Conservation (phyloP, 2,888 invertebrate genomes). For the Pinctada fucata region DNA sequence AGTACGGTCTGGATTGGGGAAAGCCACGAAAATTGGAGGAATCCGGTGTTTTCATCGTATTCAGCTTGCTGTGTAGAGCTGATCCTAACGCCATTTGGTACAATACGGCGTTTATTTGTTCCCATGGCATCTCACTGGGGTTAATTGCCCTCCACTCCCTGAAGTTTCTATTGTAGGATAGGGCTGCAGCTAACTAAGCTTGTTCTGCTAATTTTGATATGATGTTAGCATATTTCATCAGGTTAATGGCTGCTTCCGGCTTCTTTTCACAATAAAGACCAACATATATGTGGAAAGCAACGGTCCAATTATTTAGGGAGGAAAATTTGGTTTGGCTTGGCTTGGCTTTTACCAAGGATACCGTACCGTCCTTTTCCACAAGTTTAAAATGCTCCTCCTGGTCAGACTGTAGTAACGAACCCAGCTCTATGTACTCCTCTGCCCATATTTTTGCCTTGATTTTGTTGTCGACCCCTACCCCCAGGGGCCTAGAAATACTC, state of each 20-base stretch:
- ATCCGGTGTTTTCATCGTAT: too few relatives aligned
- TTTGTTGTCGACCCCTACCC: constrained; percentile 3
- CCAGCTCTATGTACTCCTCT: constrained; percentile 20
- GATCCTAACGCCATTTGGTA: neutral
- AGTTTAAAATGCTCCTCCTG: neutral
- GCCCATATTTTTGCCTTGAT: constrained; percentile 23
- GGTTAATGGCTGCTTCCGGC: neutral
- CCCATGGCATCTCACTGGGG: neutral
- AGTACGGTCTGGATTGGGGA: too few relatives aligned
- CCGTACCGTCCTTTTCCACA: constrained; percentile 8
- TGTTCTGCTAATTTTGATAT: neutral
- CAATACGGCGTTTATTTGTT: neutral
- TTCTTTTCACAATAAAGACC: constrained; percentile 15
- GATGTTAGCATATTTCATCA: constrained; percentile 4
- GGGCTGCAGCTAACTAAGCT: neutral
- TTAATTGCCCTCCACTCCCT: neutral
- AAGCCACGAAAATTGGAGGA: too few relatives aligned
- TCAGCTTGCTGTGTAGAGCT: neutral
- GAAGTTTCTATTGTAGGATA: neutral
- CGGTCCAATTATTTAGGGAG: neutral
- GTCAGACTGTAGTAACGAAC: neutral
- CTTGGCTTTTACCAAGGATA: neutral
- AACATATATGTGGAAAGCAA: constrained; percentile 17
- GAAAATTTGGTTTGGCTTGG: neutral
- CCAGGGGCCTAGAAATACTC: neutral